These are phyloP conservation scores for Furcula furcula DNA, from an alignment of 2,888 invertebrate species.

Conservation along the genomic window DNA sequence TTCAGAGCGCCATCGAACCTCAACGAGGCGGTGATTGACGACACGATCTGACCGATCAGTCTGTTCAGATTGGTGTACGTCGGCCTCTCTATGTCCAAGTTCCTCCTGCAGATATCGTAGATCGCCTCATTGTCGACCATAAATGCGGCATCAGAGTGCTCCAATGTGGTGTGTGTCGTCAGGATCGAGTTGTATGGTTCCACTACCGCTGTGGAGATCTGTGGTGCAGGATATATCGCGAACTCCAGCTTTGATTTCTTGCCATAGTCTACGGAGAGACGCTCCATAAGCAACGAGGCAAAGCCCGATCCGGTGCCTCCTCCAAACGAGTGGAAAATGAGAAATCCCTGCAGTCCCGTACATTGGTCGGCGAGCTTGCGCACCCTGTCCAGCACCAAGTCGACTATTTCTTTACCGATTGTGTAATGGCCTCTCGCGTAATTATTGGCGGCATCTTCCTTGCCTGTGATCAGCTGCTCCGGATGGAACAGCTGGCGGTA, in stretches of 20 bases:
- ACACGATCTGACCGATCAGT: slow-evolving; percentile 96
- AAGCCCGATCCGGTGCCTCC: slow-evolving; percentile 97
- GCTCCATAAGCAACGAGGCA: slow-evolving; percentile 96
- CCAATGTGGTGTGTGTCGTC: slow-evolving; percentile 96
- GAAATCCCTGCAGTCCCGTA: slow-evolving; percentile 94
- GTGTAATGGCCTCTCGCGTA: slow-evolving; percentile 99
- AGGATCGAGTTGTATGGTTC: slow-evolving; percentile 98
- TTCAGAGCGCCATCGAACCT: slow-evolving; percentile 96
- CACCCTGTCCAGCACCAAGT: slow-evolving; percentile 92
- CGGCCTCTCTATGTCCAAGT: slow-evolving; percentile 96
- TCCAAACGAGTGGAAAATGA: slow-evolving; percentile 97
- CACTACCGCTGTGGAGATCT: slow-evolving; percentile 93
- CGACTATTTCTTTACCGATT: slow-evolving; percentile 96
- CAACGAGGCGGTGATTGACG: slow-evolving; percentile 94
- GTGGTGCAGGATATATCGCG: slow-evolving; percentile 97
- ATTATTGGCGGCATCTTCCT: slow-evolving; percentile 98
- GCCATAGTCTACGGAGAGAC: slow-evolving; percentile 96
- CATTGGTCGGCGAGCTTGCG: slow-evolving; percentile 94
- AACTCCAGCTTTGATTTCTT: slow-evolving; percentile 97
- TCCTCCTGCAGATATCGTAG: slow-evolving; percentile 95
- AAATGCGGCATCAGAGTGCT: slow-evolving; percentile 97
- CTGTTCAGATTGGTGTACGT: slow-evolving; percentile 98
- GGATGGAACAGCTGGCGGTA: slow-evolving; percentile 98
- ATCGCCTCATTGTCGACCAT: slow-evolving; percentile 96
- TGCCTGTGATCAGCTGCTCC: slow-evolving; percentile 96